Evolutionary conservation across 1,140 invertebrate species (phyloP).

Genomic region (Mycetomoellerius zeteki): DNA sequence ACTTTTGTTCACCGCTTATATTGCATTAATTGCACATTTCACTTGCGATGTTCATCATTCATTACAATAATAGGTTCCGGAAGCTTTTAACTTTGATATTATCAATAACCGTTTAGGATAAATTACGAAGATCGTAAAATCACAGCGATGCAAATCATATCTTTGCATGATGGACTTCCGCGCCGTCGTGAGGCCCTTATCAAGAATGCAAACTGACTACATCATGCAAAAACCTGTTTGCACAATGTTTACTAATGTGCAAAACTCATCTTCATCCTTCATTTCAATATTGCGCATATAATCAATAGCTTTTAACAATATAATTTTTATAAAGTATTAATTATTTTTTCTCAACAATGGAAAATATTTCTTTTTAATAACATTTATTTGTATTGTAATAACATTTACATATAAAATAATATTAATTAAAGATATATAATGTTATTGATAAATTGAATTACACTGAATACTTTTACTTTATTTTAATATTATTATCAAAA

Average conservation of each 20-base stretch:
- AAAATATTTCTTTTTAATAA: not conserved
- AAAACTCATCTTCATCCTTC: constrained; percentile 8
- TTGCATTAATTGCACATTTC: not conserved
- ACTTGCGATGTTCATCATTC: not conserved
- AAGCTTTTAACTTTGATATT: constrained; percentile 25
- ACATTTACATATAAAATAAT: not conserved
- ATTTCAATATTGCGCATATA: not conserved
- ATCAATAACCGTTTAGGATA: constrained; percentile 31
- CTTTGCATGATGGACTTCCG: not conserved
- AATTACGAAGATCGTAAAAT: constrained; percentile 16
- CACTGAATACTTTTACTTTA: not conserved
- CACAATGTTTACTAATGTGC: not conserved
- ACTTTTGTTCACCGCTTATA: not conserved
- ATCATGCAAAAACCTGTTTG: not conserved
- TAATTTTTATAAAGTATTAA: constrained; percentile 3
- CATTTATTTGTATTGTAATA: not conserved
- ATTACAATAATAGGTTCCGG: not conserved
- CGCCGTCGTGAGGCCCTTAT: not conserved
- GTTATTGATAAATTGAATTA: not conserved
- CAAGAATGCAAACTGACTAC: constrained; percentile 14
- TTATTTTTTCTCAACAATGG: not conserved
- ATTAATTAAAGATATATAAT: not conserved
- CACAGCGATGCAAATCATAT: constrained; percentile 7
- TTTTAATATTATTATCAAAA: not conserved
- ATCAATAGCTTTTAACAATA: not conserved